Base-by-base conservation (phyloP, 1,140 invertebrate species). In the Drosophila pruinosa region DNA sequence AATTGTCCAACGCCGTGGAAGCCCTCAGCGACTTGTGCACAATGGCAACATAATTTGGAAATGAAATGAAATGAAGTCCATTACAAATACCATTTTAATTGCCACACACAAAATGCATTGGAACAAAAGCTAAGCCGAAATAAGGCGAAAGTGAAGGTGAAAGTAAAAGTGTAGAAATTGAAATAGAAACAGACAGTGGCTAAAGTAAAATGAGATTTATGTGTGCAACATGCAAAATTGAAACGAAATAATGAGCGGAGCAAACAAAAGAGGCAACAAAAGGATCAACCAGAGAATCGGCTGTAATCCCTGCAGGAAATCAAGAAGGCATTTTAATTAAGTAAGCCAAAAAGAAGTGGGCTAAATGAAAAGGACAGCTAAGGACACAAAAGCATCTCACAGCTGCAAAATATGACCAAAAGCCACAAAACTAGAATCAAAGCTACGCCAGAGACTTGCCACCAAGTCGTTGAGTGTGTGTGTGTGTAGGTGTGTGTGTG, bases 271-370 rank as follows among this genome's bases (percentile, higher is more conserved):
- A 28, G 15, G 12, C 31, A 24, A n/a, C 34, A 41, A 48, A 59
- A 28, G n/a, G 48, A 31, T 53, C 31, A 53, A 53, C 17, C 12
- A 4, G 50, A 38, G 50, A 38, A 28, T 53, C 12, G 36, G 21
- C 64, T 72, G 81, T 80, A 85, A 85, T 85, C 81, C 80, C 80
- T 85, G 83, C 72, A 85, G 80, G 80, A 85, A 85, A 85, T 85
- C 80, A 85, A 76, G 80, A 72, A 85, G 79, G 68, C 73, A 85
- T 85, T 85, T 85, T 85, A 85, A 85, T 85, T 86, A 85, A 85
- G 81, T 85, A 86, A 41, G 73, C 69, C 58, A 69, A 69, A 53
- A 80, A n/a, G n/a, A n/a, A n/a, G n/a, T n/a, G n/a, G n/a, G 63
- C 63, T 67, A 52, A 61, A 76, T 62, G 15, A 68, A 54, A 41